Evolutionary conservation across 2,888 invertebrate species (phyloP), one percentile per base, ranked within the genome.

Genomic region (Phanerotoma sp.): DNA sequence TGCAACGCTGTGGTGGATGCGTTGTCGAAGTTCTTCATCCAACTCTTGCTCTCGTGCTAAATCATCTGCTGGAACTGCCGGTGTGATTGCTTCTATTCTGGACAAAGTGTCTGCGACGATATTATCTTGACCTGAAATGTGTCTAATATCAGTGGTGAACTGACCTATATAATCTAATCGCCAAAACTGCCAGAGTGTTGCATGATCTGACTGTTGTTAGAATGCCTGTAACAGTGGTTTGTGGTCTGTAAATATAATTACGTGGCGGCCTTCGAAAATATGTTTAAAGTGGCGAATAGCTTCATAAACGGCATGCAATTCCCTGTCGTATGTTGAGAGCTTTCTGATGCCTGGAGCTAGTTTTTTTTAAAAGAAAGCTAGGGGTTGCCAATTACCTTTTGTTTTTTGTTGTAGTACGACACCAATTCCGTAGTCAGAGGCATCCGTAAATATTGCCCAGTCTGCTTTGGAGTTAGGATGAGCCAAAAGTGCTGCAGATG

Each of bases 361-460:
- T 20, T 46, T 46, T 15, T 9, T 6, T 1, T 35, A 35, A 22
- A 46, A 46, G 22, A 35, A 35, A 15, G 35, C 35, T 16, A 46
- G 35, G n/a, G 46, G 46, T 20, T 45, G 45, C 45, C 32, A 45
- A 11, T n/a, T 46, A 9, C 58, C 48, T 4, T 63, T 41, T 4
- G 57, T 53, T 0, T 41, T 21, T 56, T 78, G 77, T 48, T 78
- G 74, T 7, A 79, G 49, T 0, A 67, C 71, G 2, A 73, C 75
- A 1, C 77, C 78, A 4, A 77, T 66, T 2, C 76, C 70, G 2
- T 30, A 55, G 37, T 76, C 72, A 0, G 77, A 78, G 2, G 5
- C 68, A 18, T 38, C 38, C 9, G 16, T 9, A 18, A 46, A 46
- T 21, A 46, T 46, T 10, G 35, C 35, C 46, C 22, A 46, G 7